Conservation (phyloP, 2,797 vertebrate genomes). For the Chelon labrosus region DNA sequence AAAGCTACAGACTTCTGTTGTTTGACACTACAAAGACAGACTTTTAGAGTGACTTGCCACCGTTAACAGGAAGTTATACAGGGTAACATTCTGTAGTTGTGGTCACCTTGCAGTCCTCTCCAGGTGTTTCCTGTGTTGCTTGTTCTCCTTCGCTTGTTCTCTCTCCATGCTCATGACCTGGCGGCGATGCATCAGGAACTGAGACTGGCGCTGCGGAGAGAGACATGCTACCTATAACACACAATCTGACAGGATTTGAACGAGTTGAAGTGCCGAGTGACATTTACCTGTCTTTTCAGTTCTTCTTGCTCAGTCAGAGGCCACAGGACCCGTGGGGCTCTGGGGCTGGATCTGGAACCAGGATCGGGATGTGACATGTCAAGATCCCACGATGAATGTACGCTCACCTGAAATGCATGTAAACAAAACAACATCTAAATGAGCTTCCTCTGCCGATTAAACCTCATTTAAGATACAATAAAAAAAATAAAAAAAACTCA, state of each 20-base stretch:
- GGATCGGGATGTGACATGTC: constrained; percentile 33
- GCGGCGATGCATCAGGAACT: constrained; percentile 88
- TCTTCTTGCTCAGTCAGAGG: constrained; percentile 86
- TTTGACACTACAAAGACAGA: neutral
- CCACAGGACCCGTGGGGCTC: constrained; percentile 73
- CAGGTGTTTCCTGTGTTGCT: constrained; percentile 84
- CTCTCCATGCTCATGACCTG: constrained; percentile 90
- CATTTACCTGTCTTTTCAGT: constrained; percentile 85
- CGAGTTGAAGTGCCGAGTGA: neutral
- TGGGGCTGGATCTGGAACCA: constrained; percentile 44
- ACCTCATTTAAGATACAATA: neutral
- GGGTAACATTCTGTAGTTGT: neutral
- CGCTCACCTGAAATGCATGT: constrained; percentile 73
- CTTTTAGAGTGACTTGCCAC: too few species aligned
- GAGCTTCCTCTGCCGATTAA: neutral
- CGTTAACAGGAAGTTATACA: constrained; percentile 17
- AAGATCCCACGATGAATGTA: constrained; percentile 12
- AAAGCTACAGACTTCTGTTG: neutral
- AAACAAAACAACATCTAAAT: neutral
- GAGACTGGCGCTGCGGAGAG: constrained; percentile 84
- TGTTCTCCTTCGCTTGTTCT: constrained; percentile 88
- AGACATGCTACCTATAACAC: neutral
- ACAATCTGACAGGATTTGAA: rapidly evolving
- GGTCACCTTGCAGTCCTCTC: constrained; percentile 85
- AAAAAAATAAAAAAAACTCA: too few species aligned